phyloP scores from a whole-genome alignment of 2,113 vertebrate genomes.

The Mionectes macconnelli region DNA sequence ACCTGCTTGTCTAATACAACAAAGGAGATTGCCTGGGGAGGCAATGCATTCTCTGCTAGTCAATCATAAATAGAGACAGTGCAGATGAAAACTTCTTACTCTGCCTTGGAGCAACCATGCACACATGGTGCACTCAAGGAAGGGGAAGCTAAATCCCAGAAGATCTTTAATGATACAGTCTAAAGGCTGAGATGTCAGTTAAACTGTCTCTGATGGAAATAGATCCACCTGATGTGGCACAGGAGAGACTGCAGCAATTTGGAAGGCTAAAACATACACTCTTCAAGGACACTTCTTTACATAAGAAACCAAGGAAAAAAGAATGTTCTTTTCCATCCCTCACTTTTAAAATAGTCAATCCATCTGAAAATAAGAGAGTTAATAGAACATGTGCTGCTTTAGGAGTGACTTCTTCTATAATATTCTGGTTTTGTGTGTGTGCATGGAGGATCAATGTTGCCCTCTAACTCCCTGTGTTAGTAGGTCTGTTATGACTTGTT shows the following conservation, averaged over 20 bases:
- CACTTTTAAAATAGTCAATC: background rate
- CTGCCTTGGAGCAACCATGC: background rate
- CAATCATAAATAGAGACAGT: slow-evolving; percentile 59
- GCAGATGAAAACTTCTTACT: slow-evolving; percentile 23
- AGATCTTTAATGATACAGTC: slow-evolving; percentile 19
- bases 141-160: slow-evolving; percentile 30
- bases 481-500: background rate
- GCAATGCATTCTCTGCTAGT: slow-evolving; percentile 31
- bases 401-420: background rate
- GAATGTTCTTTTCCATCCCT: background rate
- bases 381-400: background rate
- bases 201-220: background rate
- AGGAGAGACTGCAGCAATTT: background rate
- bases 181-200: slow-evolving; percentile 6
- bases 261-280: background rate
- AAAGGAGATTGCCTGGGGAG: slow-evolving; percentile 15
- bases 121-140: background rate
- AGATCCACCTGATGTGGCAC: background rate
- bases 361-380: background rate
- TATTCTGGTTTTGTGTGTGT: background rate
- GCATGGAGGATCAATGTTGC: background rate
- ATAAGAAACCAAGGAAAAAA: background rate
- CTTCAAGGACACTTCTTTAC: background rate
- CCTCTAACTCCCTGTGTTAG: background rate
- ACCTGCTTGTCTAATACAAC: slow-evolving; percentile 42